Base-by-base conservation (phyloP, 2,113 vertebrate species). In the Gallinago paraguaiae region DNA sequence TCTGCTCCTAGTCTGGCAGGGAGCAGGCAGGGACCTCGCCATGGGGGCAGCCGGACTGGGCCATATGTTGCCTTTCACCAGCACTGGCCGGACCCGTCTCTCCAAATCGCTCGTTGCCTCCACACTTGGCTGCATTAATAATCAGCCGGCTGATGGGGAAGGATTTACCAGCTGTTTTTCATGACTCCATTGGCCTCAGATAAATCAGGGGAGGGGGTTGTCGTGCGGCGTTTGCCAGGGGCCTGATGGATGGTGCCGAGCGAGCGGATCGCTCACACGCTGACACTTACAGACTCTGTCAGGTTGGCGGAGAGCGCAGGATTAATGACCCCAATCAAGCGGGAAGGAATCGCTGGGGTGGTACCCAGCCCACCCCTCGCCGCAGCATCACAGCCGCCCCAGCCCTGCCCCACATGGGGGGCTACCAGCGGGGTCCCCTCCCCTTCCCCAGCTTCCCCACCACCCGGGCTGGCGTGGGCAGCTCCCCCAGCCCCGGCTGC, bases 101-200 rank as follows among this genome's bases (percentile, higher is more conserved):
- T 79, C 77, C 65, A 12, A 25, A 53, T 43, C 41, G 7, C 78
- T 91, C 3, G 12, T 82, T 96, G 93, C 91, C 64, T 94, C 82
- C 86, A 86, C 95, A 75, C 93, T 97, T 22, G 90, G 95, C 90
- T 93, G 95, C 95, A 90, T 94, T 96, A 95, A 95, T 95, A 95
- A 96, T 88, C 92, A 93, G 92, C 79, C 54, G 25, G 92, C 92
- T 96, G 95, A 94, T 94, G 92, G 95, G 92, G 95, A 96, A 96
- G 95, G 95, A 97, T 97, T 97, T 97, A 96, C 95, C 96, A 97
- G 95, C 96, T 96, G 96, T 96, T 97, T 97, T 96, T 93, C 95
- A 69, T 71, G 95, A 97, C 96, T 96, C 93, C 86, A 50, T 83
- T 88, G 95, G 95, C 96, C 96, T 96, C 95, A 82, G 95, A 97